Percentiles rank a stretch among this genome's conserved stretches.
Evolutionary conservation across 2,888 invertebrate genomes (phyloP).

Genomic region (Abrostola triplasia): DNA sequence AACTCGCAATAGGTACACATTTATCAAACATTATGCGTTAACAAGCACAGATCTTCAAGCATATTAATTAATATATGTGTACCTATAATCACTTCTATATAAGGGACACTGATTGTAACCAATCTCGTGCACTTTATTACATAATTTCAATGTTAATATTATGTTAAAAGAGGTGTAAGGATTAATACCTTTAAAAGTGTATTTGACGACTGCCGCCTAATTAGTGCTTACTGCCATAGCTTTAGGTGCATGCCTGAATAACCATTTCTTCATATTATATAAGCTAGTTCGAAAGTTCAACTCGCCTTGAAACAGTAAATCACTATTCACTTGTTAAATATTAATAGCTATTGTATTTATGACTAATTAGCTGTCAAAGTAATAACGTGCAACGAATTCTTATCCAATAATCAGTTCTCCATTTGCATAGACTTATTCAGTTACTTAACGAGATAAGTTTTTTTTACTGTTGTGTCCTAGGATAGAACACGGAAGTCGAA

Average conservation of each 20-base stretch:
- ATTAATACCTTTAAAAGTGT: no score
- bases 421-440: neutral
- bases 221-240: neutral
- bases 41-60: no score
- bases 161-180: no score
- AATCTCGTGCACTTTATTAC: no score
- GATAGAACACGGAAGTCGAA: slow-evolving; percentile 1
- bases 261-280: no score
- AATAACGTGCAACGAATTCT: neutral
- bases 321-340: neutral
- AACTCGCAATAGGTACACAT: neutral
- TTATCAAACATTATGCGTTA: no score
- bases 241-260: neutral
- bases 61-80: no score
- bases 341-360: neutral
- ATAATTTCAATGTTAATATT: no score
- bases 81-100: no score
- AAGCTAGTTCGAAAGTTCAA: no score
- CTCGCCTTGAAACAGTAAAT: neutral
- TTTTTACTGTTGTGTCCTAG: neutral
- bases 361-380: neutral
- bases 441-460: neutral
- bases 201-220: neutral
- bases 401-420: neutral
- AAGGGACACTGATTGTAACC: no score